Conservation (phyloP, 2,888 invertebrate species). For the Amaurobius ferox region DNA sequence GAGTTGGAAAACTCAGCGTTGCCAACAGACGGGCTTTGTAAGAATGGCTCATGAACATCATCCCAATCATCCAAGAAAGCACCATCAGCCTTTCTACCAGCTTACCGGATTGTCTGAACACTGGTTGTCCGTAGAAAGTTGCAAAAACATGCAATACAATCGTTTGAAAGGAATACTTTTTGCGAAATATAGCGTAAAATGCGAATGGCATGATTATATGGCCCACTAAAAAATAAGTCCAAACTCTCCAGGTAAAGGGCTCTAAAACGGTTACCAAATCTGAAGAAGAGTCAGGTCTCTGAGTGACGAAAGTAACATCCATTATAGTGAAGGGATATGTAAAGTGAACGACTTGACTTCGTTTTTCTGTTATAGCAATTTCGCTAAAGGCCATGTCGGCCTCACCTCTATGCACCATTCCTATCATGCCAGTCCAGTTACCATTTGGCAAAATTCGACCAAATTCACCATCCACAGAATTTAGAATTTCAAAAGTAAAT, state of each 20-base stretch:
- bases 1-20: constrained; percentile 6
- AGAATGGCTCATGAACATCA: constrained; percentile 16
- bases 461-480: not conserved
- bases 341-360: constrained; percentile 81
- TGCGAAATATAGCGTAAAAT: not conserved
- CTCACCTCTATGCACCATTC: constrained; percentile 42
- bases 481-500: not conserved
- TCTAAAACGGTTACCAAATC: not conserved
- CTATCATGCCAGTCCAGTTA: constrained; percentile 74
- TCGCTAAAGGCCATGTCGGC: constrained; percentile 81
- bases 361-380: constrained; percentile 80
- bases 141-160: constrained; percentile 1
- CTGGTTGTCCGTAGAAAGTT: constrained; percentile 13
- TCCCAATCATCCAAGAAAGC: not conserved
- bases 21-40: constrained; percentile 32
- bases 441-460: constrained; percentile 10
- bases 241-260: constrained; percentile 15
- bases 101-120: not conserved
- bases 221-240: not conserved
- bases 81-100: not conserved
- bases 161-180: not conserved
- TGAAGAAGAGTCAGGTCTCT: not conserved
- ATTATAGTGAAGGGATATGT: constrained; percentile 76
- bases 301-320: constrained; percentile 10
- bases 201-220: not conserved